phyloP scores from a whole-genome alignment of 2,888 invertebrate species.

The Baccha elongata region DNA sequence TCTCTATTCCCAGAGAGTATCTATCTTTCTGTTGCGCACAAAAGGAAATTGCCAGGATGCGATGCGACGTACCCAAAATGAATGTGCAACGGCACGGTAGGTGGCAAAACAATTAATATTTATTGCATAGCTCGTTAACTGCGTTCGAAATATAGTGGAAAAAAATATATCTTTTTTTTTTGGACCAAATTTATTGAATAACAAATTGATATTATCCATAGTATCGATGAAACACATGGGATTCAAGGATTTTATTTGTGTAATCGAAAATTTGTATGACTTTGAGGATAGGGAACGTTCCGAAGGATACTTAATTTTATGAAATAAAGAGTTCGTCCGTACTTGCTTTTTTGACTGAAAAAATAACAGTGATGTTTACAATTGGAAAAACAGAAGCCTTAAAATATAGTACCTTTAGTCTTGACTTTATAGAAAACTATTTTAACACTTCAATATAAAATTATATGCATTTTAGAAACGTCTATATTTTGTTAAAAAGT shows the following conservation, averaged over 20 bases:
- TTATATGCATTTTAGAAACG: too few relatives aligned
- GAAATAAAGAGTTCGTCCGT: too few relatives aligned
- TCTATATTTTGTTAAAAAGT: too few relatives aligned
- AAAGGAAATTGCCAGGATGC: slow-evolving; percentile 45
- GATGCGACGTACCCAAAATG: slow-evolving; percentile 27
- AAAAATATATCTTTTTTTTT: background rate
- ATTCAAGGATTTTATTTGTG: slow-evolving; percentile 28
- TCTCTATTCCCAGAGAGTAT: slow-evolving; percentile 12
- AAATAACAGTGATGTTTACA: too few relatives aligned
- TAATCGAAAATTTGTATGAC: background rate
- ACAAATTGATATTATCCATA: slow-evolving; percentile 53
- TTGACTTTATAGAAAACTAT: too few relatives aligned
- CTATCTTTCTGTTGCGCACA: slow-evolving; percentile 19
- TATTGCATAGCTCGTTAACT: slow-evolving; percentile 57
- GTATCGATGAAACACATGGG: background rate
- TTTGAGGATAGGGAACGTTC: too few relatives aligned
- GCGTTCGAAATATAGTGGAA: slow-evolving; percentile 20
- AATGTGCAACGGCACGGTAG: slow-evolving; percentile 37
- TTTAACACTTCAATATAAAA: too few relatives aligned
- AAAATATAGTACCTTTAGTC: too few relatives aligned
- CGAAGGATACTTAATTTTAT: too few relatives aligned
- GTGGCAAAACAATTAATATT: slow-evolving; percentile 62
- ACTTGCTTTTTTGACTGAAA: too few relatives aligned
- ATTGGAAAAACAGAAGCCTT: too few relatives aligned
- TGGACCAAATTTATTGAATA: slow-evolving; percentile 53